Conservation (phyloP, 2,797 vertebrate genomes). For the Enteromius paludinosus region DNA sequence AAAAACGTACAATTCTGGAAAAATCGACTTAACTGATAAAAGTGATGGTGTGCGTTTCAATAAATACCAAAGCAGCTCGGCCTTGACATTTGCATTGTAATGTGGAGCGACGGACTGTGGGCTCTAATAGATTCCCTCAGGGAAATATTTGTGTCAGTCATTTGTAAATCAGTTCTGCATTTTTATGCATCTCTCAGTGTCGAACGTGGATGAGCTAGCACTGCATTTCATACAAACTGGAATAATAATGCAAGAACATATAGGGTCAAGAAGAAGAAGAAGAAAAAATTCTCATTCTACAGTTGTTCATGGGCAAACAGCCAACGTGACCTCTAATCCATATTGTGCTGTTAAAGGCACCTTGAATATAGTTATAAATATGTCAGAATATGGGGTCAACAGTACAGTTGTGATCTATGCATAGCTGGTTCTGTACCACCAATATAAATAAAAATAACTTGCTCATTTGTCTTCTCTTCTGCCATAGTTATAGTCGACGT, state of each 20-base stretch:
- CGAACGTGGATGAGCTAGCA: slow-evolving; percentile 26
- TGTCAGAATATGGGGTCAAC: slow-evolving; percentile 32
- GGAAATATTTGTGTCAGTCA: slow-evolving; percentile 58
- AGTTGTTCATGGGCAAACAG: slow-evolving; percentile 10
- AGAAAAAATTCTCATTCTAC: slow-evolving; percentile 43
- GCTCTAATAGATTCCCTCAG: slow-evolving; percentile 54
- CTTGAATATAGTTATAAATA: slow-evolving; percentile 40
- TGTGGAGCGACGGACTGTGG: slow-evolving; percentile 41
- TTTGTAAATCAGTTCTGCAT: slow-evolving; percentile 63
- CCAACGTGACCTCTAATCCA: slow-evolving; percentile 26
- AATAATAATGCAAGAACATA: slow-evolving; percentile 46
- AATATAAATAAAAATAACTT: slow-evolving; percentile 26
- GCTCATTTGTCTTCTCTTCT: background rate
- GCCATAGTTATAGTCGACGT: background rate
- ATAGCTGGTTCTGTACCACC: background rate
- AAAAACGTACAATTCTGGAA: background rate
- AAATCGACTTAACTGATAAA: slow-evolving; percentile 6
- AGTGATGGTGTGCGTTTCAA: slow-evolving; percentile 14
- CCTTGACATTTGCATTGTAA: slow-evolving; percentile 54
- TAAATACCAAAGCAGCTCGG: slow-evolving; percentile 38
- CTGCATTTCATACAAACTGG: slow-evolving; percentile 45
- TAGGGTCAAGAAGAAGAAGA: background rate
- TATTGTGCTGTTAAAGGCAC: slow-evolving; percentile 37
- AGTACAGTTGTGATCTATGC: slow-evolving; percentile 29
- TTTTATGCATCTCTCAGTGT: slow-evolving; percentile 50